Base-by-base conservation (phyloP, 2,888 invertebrate species). In the Erebia ligea region DNA sequence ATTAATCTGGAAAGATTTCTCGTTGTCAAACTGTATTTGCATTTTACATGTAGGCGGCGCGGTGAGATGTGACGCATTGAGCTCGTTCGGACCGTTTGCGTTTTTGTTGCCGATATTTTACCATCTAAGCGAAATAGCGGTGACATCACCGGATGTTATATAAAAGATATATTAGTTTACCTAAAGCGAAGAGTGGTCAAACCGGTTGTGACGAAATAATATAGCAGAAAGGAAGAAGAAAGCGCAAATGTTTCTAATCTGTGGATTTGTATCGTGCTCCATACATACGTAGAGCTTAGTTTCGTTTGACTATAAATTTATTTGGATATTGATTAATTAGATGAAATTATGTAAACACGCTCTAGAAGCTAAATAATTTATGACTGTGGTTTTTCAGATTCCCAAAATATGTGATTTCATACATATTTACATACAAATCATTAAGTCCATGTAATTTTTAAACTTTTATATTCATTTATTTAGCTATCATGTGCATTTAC, bases 121-220 rank as follows among this genome's bases (percentile, higher is more conserved):
- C 84, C 85, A 81, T 81, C 80, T 82, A 82, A 85, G 82, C 84
- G 82, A 80, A 84, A 84, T 66, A 77, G 70, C 76, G 70, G 75
- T 91, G 92, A 92, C 86, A 92, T 92, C 92, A 92, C 76, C 85
- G 69, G 13, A 80, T 85, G 74, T 85, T 85, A 83, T 81, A 78
- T 78, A 76, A 80, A 82, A 87, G 81, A 42, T 59, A 62, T 62
- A 45, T 15, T 19, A 21, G 45, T 21, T 89, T 88, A 86, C 85
- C 76, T 76, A 73, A 72, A 71, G 62, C 67, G 70, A 66, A 57
- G 56, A 67, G 65, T 69, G 40, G n/a, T 34, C 56, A 61, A 70
- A 68, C 66, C 13, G 50, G 68, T 71, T 57, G 61, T 61, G 19
- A 19, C 6, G 25, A 54, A 8, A 3, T 10, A 19, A 9, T 54